Evolutionary conservation across 2,888 invertebrate genomes (phyloP), one percentile per base, ranked within the genome.

Genomic region (Mylabris sibirica): DNA sequence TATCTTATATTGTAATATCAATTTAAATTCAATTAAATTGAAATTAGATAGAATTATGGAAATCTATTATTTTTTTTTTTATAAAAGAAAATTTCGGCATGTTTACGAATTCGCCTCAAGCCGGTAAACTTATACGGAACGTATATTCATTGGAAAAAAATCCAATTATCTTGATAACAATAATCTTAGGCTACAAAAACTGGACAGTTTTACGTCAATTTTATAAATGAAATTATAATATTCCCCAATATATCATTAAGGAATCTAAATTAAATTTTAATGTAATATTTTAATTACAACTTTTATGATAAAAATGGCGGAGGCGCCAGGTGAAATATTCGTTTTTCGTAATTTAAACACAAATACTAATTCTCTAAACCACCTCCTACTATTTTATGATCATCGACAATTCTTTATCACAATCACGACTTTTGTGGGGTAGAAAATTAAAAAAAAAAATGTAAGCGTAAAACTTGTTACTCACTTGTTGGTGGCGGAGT

Each of bases 401-500:
- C n/a, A n/a, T n/a, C n/a, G n/a, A n/a, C n/a, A n/a, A n/a, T n/a
- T n/a, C 38, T 38, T 38, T 6, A 38, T 38, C 8, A 38, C 30
- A 30, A 30, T 30, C 30, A 44, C 17, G 12, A 12, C n/a, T 38
- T 17, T n/a, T 17, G 38, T 14, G 38, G 0, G n/a, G 26, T 8
- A 14, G 3, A 38, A 24, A 60, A n/a, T 30, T 60, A 20, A 8
- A 5, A 8, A 17, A 60, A 30, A 24, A 30, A 14, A 9, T 34
- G 22, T n/a, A 60, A 30, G 14, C 22, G 2, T 38, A 30, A 0
- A 17, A n/a, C 34, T 5, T 38, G 60, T 41, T 26, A 60, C 22
- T 68, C 68, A 68, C 68, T 65, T 68, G 68, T 64, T 59, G 64
- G 62, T 22, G 17, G 64, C 57, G 67, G 67, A 12, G 60, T 20